Percentiles rank a stretch among this genome's conserved stretches.
phyloP scores from a whole-genome alignment of 2,113 vertebrate species.

The Todiramphus chloris region DNA sequence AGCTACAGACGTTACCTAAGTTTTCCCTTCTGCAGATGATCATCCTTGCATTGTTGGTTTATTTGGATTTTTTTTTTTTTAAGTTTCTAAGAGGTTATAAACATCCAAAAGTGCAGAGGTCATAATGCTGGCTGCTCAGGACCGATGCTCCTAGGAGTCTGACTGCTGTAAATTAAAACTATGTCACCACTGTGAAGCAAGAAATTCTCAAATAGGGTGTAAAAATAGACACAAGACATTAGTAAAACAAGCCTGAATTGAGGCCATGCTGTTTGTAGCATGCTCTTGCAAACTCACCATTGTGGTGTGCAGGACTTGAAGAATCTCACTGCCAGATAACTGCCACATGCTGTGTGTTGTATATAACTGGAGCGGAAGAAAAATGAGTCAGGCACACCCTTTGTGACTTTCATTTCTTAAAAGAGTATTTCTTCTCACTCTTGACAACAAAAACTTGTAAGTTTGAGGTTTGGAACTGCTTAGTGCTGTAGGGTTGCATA shows the following conservation, averaged over 20 bases:
- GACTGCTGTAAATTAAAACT: constrained; percentile 15
- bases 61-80: no score
- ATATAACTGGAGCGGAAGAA: background rate
- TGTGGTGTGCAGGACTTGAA: constrained; percentile 1
- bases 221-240: constrained; percentile 38
- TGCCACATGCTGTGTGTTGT: background rate
- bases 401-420: constrained; percentile 2
- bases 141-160: background rate
- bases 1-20: background rate
- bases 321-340: constrained; percentile 9
- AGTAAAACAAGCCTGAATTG: constrained; percentile 44
- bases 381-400: constrained; percentile 21
- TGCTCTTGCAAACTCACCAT: constrained; percentile 8
- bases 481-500: background rate
- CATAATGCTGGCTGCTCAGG: constrained; percentile 21
- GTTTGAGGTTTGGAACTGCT: background rate
- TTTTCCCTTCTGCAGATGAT: background rate
- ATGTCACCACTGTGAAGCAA: constrained; percentile 24
- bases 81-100: background rate
- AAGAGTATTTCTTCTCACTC: background rate
- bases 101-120: background rate
- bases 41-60: background rate
- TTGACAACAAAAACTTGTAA: background rate
- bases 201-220: constrained; percentile 32
- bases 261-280: constrained; percentile 6